phyloP scores from a whole-genome alignment of 2,113 vertebrate genomes.

The Syngnathus scovelli region DNA sequence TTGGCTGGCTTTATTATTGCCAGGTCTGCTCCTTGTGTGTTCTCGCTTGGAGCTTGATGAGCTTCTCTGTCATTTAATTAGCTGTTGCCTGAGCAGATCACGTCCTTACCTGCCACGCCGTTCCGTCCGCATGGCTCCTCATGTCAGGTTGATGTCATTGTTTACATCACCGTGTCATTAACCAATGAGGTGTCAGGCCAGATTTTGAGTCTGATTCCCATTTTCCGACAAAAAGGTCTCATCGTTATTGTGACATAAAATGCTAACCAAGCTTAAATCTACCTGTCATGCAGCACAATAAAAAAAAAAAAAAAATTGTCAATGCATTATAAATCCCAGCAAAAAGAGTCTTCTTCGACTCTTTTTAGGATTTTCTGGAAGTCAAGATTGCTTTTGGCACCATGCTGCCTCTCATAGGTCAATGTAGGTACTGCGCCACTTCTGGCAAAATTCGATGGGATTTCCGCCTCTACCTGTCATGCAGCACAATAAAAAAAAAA shows the following conservation, averaged over 20 bases:
- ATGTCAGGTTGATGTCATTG: conserved; percentile 10
- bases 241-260: neutral
- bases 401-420: neutral
- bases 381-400: too few relatives aligned
- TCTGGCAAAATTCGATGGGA: neutral
- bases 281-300: too few relatives aligned
- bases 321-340: too few relatives aligned
- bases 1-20: conserved; percentile 7
- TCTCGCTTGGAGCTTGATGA: conserved; percentile 4
- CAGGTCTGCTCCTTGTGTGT: neutral
- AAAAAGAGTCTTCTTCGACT: too few relatives aligned
- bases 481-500: too few relatives aligned
- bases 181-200: neutral
- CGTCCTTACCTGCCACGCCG: conserved; percentile 14
- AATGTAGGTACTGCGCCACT: neutral
- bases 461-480: too few relatives aligned
- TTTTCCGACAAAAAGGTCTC: neutral
- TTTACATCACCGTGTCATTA: conserved; percentile 7
- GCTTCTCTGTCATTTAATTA: conserved; percentile 31
- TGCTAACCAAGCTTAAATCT: too few relatives aligned
- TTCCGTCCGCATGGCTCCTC: conserved; percentile 19
- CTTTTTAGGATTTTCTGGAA: too few relatives aligned
- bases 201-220: neutral
- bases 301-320: too few relatives aligned
- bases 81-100: conserved; percentile 21